A percentile compares a stretch with the other conserved stretches of the same genome.
Evolutionary conservation across 1,140 invertebrate genomes (phyloP).

Genomic region (Anastrepha obliqua): DNA sequence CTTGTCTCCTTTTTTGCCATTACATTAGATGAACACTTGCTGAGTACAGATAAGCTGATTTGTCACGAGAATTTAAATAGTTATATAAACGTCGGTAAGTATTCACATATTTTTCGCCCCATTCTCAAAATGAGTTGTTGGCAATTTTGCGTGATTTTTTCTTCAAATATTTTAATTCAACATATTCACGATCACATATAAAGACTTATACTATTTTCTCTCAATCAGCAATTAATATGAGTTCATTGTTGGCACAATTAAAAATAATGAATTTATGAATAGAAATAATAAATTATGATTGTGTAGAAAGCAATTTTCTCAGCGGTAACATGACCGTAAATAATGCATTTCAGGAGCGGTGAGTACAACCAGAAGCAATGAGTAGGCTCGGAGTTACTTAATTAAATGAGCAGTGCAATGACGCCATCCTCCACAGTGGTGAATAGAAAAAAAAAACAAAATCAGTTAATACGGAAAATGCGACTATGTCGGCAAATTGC

Average conservation of each 20-base stretch:
- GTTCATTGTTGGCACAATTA: constrained; percentile 39
- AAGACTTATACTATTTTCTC: not conserved
- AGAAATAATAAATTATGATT: constrained; percentile 35
- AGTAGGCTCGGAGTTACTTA: constrained; percentile 29
- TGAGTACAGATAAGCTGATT: no score
- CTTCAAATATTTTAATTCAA: not conserved
- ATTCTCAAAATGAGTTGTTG: not conserved
- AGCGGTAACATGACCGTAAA: constrained; percentile 20
- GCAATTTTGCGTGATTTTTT: constrained; percentile 4
- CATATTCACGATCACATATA: not conserved
- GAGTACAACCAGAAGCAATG: not conserved
- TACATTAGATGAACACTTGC: no score
- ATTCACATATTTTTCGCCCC: not conserved
- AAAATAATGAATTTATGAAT: constrained; percentile 50
- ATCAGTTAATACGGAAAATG: not conserved
- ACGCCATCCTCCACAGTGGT: constrained; percentile 6
- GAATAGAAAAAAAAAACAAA: not conserved
- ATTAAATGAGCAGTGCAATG: constrained; percentile 52
- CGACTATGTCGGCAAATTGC: not conserved
- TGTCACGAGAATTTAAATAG: no score
- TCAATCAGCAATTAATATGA: constrained; percentile 30
- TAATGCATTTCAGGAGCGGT: not conserved
- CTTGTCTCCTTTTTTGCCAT: no score
- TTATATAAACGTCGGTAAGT: not conserved
- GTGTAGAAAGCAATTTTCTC: constrained; percentile 45